phyloP scores from a whole-genome alignment of 2,888 invertebrate genomes.

The Rhamphomyia laevipes region DNA sequence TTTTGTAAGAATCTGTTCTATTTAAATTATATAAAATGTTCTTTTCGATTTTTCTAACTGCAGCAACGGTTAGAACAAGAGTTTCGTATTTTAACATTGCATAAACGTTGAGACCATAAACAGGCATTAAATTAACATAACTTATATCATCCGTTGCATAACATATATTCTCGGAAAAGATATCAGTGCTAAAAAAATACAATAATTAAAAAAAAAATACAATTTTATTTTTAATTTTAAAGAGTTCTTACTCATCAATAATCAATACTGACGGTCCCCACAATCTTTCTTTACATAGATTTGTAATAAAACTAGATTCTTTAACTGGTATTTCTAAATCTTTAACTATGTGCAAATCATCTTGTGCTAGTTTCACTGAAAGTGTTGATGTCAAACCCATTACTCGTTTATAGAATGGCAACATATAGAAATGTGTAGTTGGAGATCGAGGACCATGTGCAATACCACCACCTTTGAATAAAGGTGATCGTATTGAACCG shows the following conservation, averaged over 20 bases:
- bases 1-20: constrained; percentile 41
- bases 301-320: constrained; percentile 63
- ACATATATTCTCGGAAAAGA: constrained; percentile 80
- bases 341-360: constrained; percentile 86
- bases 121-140: constrained; percentile 89
- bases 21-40: constrained; percentile 58
- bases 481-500: constrained; percentile 81
- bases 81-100: constrained; percentile 97
- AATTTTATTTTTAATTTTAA: constrained; percentile 2
- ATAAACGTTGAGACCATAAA: constrained; percentile 89
- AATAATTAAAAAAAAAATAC: background rate
- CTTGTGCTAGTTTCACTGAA: constrained; percentile 87
- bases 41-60: constrained; percentile 74
- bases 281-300: constrained; percentile 68
- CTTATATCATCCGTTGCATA: constrained; percentile 65
- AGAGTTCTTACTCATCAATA: constrained; percentile 70
- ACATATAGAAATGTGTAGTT: constrained; percentile 85
- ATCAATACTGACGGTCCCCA: constrained; percentile 97
- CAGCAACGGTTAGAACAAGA: constrained; percentile 71
- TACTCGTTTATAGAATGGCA: constrained; percentile 65
- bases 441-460: constrained; percentile 88
- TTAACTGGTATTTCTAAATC: constrained; percentile 75
- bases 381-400: constrained; percentile 71
- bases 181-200: constrained; percentile 56
- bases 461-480: constrained; percentile 73